Evolutionary conservation across 2,888 invertebrate species (phyloP).

Genomic region (Liopterus haemorrhoidalis): DNA sequence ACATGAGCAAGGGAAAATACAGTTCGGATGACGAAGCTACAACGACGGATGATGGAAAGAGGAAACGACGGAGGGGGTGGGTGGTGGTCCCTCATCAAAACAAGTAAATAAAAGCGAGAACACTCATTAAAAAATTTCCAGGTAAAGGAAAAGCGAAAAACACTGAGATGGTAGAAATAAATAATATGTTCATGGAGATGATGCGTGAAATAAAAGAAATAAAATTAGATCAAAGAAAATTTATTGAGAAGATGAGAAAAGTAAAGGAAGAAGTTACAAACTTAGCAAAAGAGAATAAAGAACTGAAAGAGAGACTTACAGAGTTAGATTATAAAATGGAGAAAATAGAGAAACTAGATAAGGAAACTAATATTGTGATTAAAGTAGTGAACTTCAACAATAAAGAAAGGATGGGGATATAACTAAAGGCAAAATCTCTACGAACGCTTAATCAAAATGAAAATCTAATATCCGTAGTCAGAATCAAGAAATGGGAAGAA

Average conservation of each 20-base stretch:
- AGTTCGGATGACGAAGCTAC: too few relatives aligned
- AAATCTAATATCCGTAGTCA: background rate
- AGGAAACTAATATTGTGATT: background rate
- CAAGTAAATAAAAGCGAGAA: too few relatives aligned
- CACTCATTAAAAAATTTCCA: too few relatives aligned
- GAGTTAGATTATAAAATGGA: background rate
- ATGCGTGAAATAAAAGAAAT: too few relatives aligned
- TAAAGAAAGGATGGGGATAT: background rate
- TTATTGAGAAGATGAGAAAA: slow-evolving; percentile 3
- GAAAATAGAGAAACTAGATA: slow-evolving; percentile 1
- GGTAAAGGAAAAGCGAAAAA: too few relatives aligned
- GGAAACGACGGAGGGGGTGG: too few relatives aligned
- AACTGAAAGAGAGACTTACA: background rate
- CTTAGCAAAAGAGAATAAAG: background rate
- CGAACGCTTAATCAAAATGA: background rate
- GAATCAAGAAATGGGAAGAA: slow-evolving; percentile 1
- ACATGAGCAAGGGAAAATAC: too few relatives aligned
- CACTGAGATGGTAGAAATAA: too few relatives aligned
- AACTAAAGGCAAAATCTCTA: background rate
- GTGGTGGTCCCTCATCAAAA: too few relatives aligned
- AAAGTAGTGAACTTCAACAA: background rate
- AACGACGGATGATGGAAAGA: too few relatives aligned
- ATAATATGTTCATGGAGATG: too few relatives aligned
- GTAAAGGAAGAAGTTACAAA: background rate
- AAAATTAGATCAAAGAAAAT: background rate